Evolutionary conservation across 2,113 vertebrate genomes (phyloP), one percentile per base, ranked within the genome.

Genomic region (Podarcis muralis): DNA sequence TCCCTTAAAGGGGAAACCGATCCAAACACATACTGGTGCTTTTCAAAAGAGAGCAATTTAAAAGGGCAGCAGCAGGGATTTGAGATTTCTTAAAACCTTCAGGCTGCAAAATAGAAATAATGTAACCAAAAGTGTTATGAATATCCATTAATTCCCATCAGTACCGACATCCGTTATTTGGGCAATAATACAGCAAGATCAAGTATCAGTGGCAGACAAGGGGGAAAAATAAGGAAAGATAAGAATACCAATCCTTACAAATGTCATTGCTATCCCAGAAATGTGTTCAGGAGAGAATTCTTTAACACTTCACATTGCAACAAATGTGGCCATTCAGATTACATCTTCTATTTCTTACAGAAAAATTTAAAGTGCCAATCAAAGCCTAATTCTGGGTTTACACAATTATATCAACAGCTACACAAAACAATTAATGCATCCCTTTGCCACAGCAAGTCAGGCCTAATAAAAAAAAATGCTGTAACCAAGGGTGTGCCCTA

Each of bases 1-100:
- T 97, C 97, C 96, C 97, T 96, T 91, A 94, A 96, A 91, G 95
- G 96, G 96, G 95, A 97, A 97, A 97, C 93, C 94, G 87, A 96
- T 92, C 96, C 95, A 96, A 97, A 97, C 95, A 96, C 94, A 96
- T 92, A 97, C 96, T 96, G 97, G 97, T 97, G 97, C 96, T 97
- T 97, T 97, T 96, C 95, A 96, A 97, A 97, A 97, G 96, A 97
- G 71, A 97, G 96, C 96, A 95, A 96, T 92, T 88, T 97, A 96
- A 96, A 96, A 96, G 95, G 96, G 96, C 95, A 96, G 96, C 96
- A 97, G 97, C 94, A 77, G 95, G 94, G 93, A 94, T 97, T 96
- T 96, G 94, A 92, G 96, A 96, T 95, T 96, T 96, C 95, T 96
- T 94, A 96, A 95, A 97, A 96, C 93, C 96, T 96, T 97, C 95